Percentiles rank a stretch among this genome's conserved stretches.
Conservation (phyloP, 2,888 invertebrate genomes). For the Chamaedrilus cognettii region DNA sequence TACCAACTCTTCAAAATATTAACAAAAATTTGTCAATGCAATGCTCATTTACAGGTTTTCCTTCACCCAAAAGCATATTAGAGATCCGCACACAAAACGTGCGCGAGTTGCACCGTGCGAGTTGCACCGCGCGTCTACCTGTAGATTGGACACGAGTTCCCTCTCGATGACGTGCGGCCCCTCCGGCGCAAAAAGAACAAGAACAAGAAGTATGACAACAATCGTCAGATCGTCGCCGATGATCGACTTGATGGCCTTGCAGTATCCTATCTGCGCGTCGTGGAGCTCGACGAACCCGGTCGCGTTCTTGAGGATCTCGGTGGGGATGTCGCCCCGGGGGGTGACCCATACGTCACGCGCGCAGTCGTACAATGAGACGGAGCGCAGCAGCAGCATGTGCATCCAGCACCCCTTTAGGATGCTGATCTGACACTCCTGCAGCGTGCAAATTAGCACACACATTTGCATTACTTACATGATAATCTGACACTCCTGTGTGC, state of each 20-base stretch:
- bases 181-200: slow-evolving; percentile 85
- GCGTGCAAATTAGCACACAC: no score
- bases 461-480: no score
- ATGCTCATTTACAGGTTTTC: no score
- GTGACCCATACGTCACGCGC: slow-evolving; percentile 86
- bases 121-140: no score
- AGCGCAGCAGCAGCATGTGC: slow-evolving; percentile 76
- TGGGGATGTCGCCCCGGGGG: slow-evolving; percentile 71
- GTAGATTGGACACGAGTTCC: slow-evolving; percentile 47
- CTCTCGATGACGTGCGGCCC: slow-evolving; percentile 68
- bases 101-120: no score
- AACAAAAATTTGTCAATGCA: no score
- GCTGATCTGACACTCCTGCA: slow-evolving; percentile 78
- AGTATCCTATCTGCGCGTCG: slow-evolving; percentile 53
- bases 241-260: slow-evolving; percentile 50
- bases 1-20: no score
- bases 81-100: no score
- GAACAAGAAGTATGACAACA: slow-evolving; percentile 87
- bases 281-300: slow-evolving; percentile 62
- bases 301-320: slow-evolving; percentile 87
- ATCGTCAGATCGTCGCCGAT: slow-evolving; percentile 82
- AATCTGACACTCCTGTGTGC: no score
- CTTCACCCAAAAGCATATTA: no score
- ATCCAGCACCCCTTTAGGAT: slow-evolving; percentile 73
- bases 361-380: slow-evolving; percentile 88